Conservation (phyloP, 2,888 invertebrate species). For the Spialia ferax region DNA sequence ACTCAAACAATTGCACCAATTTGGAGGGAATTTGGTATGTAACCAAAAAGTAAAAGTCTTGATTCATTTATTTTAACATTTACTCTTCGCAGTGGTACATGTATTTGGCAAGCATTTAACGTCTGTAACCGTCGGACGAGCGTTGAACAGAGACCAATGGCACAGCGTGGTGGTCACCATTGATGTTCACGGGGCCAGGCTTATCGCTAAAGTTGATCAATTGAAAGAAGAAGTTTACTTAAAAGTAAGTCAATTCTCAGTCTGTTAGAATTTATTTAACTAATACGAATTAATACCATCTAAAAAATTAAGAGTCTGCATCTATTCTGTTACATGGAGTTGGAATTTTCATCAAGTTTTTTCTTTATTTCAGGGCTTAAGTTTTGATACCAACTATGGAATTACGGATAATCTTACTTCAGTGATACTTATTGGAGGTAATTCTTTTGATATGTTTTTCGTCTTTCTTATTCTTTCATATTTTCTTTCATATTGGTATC, state of each 20-base stretch:
- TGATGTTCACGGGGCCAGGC: constrained; percentile 94
- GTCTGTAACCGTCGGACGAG: constrained; percentile 93
- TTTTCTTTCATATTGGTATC: too few relatives aligned
- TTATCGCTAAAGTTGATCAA: constrained; percentile 95
- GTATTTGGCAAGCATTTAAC: constrained; percentile 96
- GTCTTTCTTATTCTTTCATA: too few relatives aligned
- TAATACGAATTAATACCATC: too few relatives aligned
- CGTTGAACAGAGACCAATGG: constrained; percentile 96
- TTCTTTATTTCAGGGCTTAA: constrained; percentile 87
- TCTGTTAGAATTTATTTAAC: background rate
- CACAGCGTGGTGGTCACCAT: constrained; percentile 95
- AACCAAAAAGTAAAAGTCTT: too few relatives aligned
- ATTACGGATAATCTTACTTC: constrained; percentile 95
- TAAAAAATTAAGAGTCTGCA: too few relatives aligned
- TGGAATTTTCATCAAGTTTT: too few relatives aligned
- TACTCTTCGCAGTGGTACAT: constrained; percentile 89
- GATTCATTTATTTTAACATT: too few relatives aligned
- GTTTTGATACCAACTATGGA: constrained; percentile 94
- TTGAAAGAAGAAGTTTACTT: constrained; percentile 93
- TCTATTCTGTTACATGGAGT: too few relatives aligned
- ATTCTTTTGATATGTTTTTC: too few relatives aligned
- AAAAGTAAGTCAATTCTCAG: constrained; percentile 75
- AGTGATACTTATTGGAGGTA: constrained; percentile 96
- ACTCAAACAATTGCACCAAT: too few relatives aligned
- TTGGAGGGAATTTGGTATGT: too few relatives aligned